Percentiles rank a stretch among this genome's conserved stretches.
phyloP scores from a whole-genome alignment of 2,113 vertebrate genomes.

The Pseudorasbora parva region DNA sequence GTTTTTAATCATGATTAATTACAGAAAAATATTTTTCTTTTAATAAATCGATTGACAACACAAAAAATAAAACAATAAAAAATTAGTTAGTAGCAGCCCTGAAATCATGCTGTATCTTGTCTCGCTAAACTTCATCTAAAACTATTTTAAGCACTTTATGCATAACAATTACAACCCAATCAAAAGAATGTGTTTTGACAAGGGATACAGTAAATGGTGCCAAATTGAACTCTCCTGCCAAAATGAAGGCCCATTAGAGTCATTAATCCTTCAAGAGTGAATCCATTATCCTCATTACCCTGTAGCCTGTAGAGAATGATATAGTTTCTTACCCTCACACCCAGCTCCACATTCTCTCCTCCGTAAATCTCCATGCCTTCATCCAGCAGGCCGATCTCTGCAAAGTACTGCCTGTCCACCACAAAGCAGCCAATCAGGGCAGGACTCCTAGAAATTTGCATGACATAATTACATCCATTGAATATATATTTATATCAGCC shows the following conservation, averaged over 20 bases:
- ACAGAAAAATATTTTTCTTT: no score
- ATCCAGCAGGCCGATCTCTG: constrained; percentile 95
- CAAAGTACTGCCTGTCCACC: constrained; percentile 94
- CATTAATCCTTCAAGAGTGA: constrained; percentile 59
- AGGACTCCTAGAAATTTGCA: constrained; percentile 83
- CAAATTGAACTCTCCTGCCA: constrained; percentile 50
- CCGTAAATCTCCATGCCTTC: constrained; percentile 99
- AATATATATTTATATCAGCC: neutral
- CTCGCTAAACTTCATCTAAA: neutral
- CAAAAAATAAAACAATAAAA: no score
- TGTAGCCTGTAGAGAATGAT: constrained; percentile 44
- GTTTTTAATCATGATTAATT: no score
- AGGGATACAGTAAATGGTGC: neutral
- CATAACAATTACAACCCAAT: constrained; percentile 4
- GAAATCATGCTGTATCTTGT: neutral
- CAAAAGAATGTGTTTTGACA: constrained; percentile 37
- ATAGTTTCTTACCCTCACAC: constrained; percentile 89
- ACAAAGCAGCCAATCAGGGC: constrained; percentile 99
- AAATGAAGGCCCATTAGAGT: constrained; percentile 61
- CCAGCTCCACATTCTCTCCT: constrained; percentile 97
- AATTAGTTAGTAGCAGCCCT: neutral
- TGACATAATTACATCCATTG: neutral
- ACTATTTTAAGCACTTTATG: neutral
- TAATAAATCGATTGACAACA: no score
- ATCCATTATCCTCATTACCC: constrained; percentile 64